phyloP scores from a whole-genome alignment of 2,888 invertebrate genomes.

The Elysia crispata region DNA sequence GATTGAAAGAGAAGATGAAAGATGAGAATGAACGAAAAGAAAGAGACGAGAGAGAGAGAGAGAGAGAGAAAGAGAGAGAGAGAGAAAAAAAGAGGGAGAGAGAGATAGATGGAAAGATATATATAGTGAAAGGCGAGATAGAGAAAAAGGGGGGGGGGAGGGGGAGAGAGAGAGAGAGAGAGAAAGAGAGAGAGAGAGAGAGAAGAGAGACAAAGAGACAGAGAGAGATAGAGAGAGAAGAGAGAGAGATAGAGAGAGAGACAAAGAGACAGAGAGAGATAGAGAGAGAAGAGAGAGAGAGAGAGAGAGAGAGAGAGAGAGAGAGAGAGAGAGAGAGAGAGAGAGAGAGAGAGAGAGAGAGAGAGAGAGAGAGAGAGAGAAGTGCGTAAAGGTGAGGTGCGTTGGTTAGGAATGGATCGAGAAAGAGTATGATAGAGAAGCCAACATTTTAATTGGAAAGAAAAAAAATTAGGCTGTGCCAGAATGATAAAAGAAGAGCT shows the following conservation, averaged over 20 bases:
- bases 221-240: slow-evolving; percentile 14
- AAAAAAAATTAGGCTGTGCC: no score
- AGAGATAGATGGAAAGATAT: not conserved
- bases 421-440: not conserved
- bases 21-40: not conserved
- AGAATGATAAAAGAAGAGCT: no score
- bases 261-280: not conserved
- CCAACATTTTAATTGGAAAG: no score
- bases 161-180: slow-evolving; percentile 3
- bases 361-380: slow-evolving; percentile 9
- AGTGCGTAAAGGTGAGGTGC: not conserved
- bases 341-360: slow-evolving; percentile 12
- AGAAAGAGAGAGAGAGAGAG: not conserved
- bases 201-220: not conserved
- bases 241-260: slow-evolving; percentile 6
- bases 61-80: slow-evolving; percentile 17
- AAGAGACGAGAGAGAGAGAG: not conserved
- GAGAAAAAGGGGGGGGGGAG: not conserved
- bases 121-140: not conserved
- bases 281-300: not conserved
- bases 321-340: not conserved
- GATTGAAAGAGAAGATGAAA: not conserved
- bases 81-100: not conserved
- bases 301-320: slow-evolving; percentile 17
- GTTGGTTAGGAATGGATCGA: not conserved